Evolutionary conservation across 2,797 vertebrate genomes (phyloP), one percentile per base, ranked within the genome.

Genomic region (Carcharodon carcharias): DNA sequence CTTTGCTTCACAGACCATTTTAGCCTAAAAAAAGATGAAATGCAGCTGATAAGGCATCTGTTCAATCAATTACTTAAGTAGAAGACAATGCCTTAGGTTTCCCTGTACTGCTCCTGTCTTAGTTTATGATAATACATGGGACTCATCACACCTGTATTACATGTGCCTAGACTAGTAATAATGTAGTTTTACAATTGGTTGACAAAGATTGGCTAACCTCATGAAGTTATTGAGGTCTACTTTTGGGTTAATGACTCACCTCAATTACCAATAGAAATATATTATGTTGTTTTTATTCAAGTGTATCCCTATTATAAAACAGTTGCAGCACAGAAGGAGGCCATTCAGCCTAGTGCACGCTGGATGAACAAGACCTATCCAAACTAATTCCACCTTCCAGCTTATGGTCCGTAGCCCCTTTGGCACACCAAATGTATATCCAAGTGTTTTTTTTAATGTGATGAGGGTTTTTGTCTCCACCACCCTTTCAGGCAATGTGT

Each of bases 211-310:
- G 40, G 73, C 9, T 56, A 95, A 95, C 69, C 94, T 95, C 94
- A 95, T 95, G 65, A 95, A 95, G 94, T 73, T 71, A 35, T 56
- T 95, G 94, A 95, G 94, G 94, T 95, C 94, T 95, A 56, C 50
- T 56, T 95, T 95, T 7, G 35, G 67, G 94, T 95, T 35, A 56
- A 54, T 95, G 67, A 95, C 67, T 95, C 69, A n/a, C n/a, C 31
- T 56, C 28, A 95, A 95, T 73, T 23, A 26, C 69, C 45, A 95
- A 95, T 18, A 73, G 94, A 56, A 95, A 31, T 67, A 73, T 95
- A 63, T 1, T 95, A 45, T 95, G 50, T 14, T 28, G 6, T 56
- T 56, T 35, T 95, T 95, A 56, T 95, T 56, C 28, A 56, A 73
- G 28, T 73, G 94, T 31, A 14, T 95, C 50, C 45, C 91, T 93